A percentile compares a stretch with the other conserved stretches of the same genome.
These are phyloP conservation scores for Babyrousa celebensis DNA, from an alignment of 2,797 vertebrate species.

Conservation along the genomic window DNA sequence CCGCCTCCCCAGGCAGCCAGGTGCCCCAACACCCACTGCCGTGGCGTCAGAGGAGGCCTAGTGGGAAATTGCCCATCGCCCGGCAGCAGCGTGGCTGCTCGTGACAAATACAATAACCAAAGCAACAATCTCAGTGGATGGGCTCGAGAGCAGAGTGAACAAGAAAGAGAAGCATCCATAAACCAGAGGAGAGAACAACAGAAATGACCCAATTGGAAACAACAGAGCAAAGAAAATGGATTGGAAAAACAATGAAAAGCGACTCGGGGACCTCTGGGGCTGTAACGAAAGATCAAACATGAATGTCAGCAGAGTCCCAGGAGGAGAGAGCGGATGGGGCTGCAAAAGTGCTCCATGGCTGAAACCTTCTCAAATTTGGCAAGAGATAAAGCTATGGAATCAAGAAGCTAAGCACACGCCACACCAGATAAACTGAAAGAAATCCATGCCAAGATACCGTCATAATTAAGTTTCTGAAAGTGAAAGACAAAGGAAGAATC, in stretches of 20 bases:
- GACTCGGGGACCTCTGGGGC: background rate
- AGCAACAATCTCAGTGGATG: background rate
- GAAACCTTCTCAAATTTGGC: background rate
- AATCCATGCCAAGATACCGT: background rate
- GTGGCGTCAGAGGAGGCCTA: background rate
- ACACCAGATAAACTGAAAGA: background rate
- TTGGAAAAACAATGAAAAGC: background rate
- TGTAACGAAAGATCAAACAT: background rate
- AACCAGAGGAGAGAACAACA: background rate
- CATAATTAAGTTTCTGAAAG: constrained; percentile 12
- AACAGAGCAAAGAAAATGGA: constrained; percentile 4
- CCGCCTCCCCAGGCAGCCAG: background rate
- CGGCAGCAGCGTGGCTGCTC: too few species aligned
- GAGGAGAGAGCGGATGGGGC: background rate
- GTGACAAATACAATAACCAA: background rate
- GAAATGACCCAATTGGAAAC: background rate
- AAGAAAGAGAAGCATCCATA: background rate
- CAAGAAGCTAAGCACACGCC: background rate
- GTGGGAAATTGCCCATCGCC: accelerated
- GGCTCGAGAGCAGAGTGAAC: background rate
- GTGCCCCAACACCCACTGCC: background rate
- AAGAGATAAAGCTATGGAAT: background rate
- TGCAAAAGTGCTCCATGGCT: background rate
- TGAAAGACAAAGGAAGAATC: background rate
- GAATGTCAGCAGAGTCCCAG: background rate